Evolutionary conservation across 2,797 vertebrate genomes (phyloP).

Genomic region (Coregonus ussuriensis): DNA sequence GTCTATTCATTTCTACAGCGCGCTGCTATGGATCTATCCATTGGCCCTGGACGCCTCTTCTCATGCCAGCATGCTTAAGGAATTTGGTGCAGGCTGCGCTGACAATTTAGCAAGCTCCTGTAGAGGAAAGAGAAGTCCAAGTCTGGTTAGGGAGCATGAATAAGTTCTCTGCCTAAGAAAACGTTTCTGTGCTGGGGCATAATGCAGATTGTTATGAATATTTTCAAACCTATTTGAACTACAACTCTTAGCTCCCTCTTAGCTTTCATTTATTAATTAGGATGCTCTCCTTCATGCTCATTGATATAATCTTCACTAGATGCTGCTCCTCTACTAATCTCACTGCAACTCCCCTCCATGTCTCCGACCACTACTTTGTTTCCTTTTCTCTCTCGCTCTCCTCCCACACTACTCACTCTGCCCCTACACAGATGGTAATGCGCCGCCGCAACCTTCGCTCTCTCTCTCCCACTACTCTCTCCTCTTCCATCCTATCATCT

Average conservation of each 20-base stretch:
- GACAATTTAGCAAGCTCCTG: background rate
- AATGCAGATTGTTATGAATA: background rate
- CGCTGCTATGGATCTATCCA: background rate
- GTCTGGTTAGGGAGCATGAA: background rate
- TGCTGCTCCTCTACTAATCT: too few species aligned
- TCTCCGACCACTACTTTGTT: too few species aligned
- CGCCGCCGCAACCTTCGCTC: too few species aligned
- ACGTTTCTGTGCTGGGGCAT: background rate
- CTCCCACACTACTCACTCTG: too few species aligned
- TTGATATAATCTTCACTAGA: too few species aligned
- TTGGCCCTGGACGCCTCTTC: background rate
- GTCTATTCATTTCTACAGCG: background rate
- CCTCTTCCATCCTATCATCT: too few species aligned
- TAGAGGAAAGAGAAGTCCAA: background rate
- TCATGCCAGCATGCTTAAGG: background rate
- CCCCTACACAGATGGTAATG: too few species aligned
- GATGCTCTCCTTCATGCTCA: background rate
- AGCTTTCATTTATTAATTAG: background rate
- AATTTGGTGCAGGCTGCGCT: background rate
- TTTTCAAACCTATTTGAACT: background rate
- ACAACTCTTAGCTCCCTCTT: background rate
- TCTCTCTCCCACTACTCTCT: too few species aligned
- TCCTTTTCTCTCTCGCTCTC: too few species aligned
- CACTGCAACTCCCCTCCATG: too few species aligned
- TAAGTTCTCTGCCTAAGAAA: background rate